These are phyloP conservation scores for Columba livia DNA, from an alignment of 2,113 vertebrate genomes.

Conservation along the genomic window DNA sequence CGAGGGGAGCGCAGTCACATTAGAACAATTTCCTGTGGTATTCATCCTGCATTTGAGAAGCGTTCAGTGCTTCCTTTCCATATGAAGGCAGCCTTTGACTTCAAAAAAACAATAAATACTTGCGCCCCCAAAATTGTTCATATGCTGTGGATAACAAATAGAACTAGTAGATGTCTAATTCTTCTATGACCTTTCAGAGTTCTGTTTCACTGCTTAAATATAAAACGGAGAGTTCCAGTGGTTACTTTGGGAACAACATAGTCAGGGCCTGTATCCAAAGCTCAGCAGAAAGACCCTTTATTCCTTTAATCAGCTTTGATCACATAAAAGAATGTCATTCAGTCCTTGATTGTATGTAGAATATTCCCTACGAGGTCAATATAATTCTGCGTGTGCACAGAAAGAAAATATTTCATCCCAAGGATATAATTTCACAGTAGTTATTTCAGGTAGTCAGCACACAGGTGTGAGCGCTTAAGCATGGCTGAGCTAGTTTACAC, in stretches of 20 bases:
- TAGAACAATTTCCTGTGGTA: not conserved
- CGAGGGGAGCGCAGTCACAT: not conserved
- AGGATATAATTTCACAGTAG: slow-evolving; percentile 16
- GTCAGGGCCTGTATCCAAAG: not conserved
- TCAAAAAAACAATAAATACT: slow-evolving; percentile 2
- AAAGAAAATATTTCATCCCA: not conserved
- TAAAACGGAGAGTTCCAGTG: not conserved
- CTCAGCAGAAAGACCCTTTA: slow-evolving; percentile 16
- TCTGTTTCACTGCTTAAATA: not conserved
- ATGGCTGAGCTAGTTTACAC: not conserved
- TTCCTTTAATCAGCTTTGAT: slow-evolving; percentile 27
- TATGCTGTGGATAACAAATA: slow-evolving; percentile 19
- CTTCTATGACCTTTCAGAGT: slow-evolving; percentile 15
- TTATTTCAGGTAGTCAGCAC: not conserved
- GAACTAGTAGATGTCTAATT: not conserved
- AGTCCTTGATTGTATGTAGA: not conserved
- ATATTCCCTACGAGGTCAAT: not conserved
- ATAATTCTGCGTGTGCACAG: not conserved
- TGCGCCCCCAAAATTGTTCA: not conserved
- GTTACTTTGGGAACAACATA: not conserved
- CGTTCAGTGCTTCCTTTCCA: not conserved
- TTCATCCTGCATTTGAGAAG: slow-evolving; percentile 3
- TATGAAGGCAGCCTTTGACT: slow-evolving; percentile 33
- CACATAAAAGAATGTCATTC: not conserved
- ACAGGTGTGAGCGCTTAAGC: not conserved